Conservation (phyloP, 2,888 invertebrate species). For the Ophion ventricosus region DNA sequence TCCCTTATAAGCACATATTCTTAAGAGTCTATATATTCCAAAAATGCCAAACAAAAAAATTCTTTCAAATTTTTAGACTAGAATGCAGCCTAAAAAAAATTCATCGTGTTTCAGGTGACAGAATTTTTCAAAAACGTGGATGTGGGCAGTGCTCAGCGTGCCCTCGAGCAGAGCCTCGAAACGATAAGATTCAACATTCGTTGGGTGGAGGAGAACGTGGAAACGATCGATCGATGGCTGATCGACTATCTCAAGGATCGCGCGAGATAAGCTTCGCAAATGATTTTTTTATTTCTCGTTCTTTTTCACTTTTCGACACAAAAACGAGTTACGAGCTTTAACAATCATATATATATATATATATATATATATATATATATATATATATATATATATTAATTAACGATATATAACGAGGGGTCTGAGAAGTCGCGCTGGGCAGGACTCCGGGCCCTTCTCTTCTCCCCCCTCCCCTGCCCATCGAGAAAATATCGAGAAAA, state of each 20-base stretch:
- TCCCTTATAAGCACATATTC: too few species aligned
- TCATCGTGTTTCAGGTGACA: constrained; percentile 85
- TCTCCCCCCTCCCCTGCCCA: background rate
- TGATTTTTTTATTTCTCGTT: background rate
- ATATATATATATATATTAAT: too few species aligned
- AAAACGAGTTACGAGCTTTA: constrained; percentile 63
- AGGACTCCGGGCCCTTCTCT: constrained; percentile 21
- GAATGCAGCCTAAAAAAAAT: background rate
- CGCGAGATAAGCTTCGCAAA: constrained; percentile 63
- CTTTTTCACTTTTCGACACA: constrained; percentile 37
- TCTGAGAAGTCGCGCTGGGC: constrained; percentile 39
- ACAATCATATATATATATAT: constrained; percentile 57
- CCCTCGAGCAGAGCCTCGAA: constrained; percentile 90
- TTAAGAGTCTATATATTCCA: too few species aligned
- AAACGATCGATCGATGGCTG: constrained; percentile 85
- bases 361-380: too few species aligned
- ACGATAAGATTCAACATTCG: constrained; percentile 92
- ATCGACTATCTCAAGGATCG: constrained; percentile 76
- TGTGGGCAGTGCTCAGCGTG: constrained; percentile 86
- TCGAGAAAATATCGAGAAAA: constrained; percentile 16
- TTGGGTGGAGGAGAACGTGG: constrained; percentile 88
- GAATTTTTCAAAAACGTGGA: constrained; percentile 85
- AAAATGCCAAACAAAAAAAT: too few species aligned
- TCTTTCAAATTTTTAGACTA: background rate
- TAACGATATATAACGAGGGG: constrained; percentile 9